phyloP scores from a whole-genome alignment of 2,888 invertebrate genomes.

The Biston stratarius region DNA sequence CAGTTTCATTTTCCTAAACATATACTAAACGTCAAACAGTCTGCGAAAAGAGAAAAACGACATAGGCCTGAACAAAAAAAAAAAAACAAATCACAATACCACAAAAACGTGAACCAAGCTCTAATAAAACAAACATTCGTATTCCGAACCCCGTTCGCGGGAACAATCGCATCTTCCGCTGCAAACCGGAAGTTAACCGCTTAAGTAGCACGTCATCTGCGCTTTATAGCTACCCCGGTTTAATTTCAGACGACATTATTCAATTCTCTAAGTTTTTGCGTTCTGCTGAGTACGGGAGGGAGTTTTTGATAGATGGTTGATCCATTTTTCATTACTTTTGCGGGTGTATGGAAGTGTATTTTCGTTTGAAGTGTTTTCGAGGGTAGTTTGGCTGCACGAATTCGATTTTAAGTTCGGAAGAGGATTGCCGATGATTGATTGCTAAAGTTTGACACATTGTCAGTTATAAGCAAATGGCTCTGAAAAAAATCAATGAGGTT shows the following conservation, averaged over 20 bases:
- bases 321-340: slow-evolving; percentile 77
- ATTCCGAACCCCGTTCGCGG: slow-evolving; percentile 30
- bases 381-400: slow-evolving; percentile 17
- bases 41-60: too few species aligned
- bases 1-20: neutral
- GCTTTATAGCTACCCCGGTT: slow-evolving; percentile 77
- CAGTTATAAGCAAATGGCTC: neutral
- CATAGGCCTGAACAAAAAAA: neutral
- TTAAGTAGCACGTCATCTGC: slow-evolving; percentile 73
- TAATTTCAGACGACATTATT: slow-evolving; percentile 83
- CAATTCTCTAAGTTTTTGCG: slow-evolving; percentile 74
- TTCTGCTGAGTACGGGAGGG: slow-evolving; percentile 62
- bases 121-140: slow-evolving; percentile 44
- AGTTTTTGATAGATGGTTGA: slow-evolving; percentile 81
- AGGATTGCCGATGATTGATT: slow-evolving; percentile 2
- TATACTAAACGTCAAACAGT: slow-evolving; percentile 6
- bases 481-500: too few species aligned
- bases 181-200: slow-evolving; percentile 58
- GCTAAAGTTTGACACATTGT: slow-evolving; percentile 1
- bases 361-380: slow-evolving; percentile 19
- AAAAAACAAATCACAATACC: slow-evolving; percentile 1
- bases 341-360: slow-evolving; percentile 18
- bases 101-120: slow-evolving; percentile 19
- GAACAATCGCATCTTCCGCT: slow-evolving; percentile 40
- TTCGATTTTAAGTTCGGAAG: slow-evolving; percentile 6